Evolutionary conservation across 35 echinoderm and acorn worm genomes (phyloP), one percentile per base, ranked within the genome.

Genomic region (Stichopus chloronotus): DNA sequence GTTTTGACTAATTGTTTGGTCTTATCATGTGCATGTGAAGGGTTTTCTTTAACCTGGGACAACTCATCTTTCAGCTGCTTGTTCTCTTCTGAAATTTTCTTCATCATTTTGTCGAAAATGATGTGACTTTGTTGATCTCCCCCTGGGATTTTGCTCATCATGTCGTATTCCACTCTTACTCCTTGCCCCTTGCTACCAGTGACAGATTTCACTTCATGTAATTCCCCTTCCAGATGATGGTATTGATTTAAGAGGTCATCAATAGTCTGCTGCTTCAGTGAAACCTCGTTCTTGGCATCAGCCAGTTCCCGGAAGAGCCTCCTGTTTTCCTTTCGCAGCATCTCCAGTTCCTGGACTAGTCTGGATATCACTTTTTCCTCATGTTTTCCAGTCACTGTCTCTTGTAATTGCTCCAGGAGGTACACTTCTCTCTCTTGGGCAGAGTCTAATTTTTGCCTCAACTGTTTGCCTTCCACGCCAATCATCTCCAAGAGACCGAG

Each of bases 311-410:
- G 82, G 59, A 95, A 95, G 11, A 95, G 90, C 4, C 91, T 43
- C 8, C 76, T 30, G 76, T 95, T 95, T 92, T 95, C 94, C 3
- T 57, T 78, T 79, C 94, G 86, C 1, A 95, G 56, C 94, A 95
- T 95, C 76, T 95, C 94, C 59, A 95, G 57, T 58, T 95, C 94
- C 60, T 92, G 90, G 19, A 95, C 72, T 2, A 95, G 85, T 88
- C 91, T 95, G 4, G 94, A 83, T 7, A 95, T 92, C 54, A 95
- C 94, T 53, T 89, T 74, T 21, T 95, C 83, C 25, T 95, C 94
- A 24, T 87, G 30, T 88, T 72, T 87, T 12, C 71, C 85, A 8
- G 79, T 25, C 72, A 90, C 57, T 8, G 54, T 65, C 23, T 92
- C 81, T 53, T 95, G 65, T 20, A 92, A 74, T 72, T 92, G 59